Evolutionary conservation across 2,888 invertebrate species (phyloP).

Genomic region (Euzetes globulus): DNA sequence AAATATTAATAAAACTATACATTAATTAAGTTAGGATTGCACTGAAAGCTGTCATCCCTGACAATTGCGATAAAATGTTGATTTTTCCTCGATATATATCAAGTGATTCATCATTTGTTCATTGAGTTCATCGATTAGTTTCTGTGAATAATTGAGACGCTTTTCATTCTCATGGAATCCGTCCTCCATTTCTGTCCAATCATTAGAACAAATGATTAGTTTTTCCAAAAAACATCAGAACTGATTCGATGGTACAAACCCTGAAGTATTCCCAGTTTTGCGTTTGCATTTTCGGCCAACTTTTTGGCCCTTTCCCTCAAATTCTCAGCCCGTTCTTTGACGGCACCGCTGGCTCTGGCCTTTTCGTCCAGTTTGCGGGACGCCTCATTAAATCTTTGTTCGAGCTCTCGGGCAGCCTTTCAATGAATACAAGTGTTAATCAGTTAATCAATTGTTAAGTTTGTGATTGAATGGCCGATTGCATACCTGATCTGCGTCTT

Average conservation of each 20-base stretch:
- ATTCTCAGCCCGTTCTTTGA: slow-evolving; percentile 67
- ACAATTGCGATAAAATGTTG: slow-evolving; percentile 56
- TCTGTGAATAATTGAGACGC: slow-evolving; percentile 55
- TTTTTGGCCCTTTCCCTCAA: slow-evolving; percentile 71
- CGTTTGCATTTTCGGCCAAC: slow-evolving; percentile 68
- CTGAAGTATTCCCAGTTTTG: slow-evolving; percentile 55
- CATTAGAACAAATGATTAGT: background rate
- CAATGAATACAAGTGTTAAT: background rate
- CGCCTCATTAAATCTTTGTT: slow-evolving; percentile 63
- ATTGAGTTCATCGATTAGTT: slow-evolving; percentile 57
- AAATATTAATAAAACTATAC: background rate
- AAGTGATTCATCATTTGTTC: slow-evolving; percentile 58
- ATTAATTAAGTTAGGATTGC: background rate
- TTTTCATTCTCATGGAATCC: slow-evolving; percentile 61
- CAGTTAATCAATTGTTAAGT: background rate
- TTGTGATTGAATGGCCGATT: too few species aligned
- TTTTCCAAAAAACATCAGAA: too few species aligned
- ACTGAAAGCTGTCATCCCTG: background rate
- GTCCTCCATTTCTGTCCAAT: slow-evolving; percentile 55
- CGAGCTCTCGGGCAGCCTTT: slow-evolving; percentile 50
- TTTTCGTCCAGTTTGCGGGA: slow-evolving; percentile 63
- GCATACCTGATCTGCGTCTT: slow-evolving; percentile 44
- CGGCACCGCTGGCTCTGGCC: slow-evolving; percentile 65
- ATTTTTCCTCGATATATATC: slow-evolving; percentile 55
- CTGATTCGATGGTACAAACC: slow-evolving; percentile 33